phyloP scores from a whole-genome alignment of 1,140 invertebrate species.

The Drosophila melanica region DNA sequence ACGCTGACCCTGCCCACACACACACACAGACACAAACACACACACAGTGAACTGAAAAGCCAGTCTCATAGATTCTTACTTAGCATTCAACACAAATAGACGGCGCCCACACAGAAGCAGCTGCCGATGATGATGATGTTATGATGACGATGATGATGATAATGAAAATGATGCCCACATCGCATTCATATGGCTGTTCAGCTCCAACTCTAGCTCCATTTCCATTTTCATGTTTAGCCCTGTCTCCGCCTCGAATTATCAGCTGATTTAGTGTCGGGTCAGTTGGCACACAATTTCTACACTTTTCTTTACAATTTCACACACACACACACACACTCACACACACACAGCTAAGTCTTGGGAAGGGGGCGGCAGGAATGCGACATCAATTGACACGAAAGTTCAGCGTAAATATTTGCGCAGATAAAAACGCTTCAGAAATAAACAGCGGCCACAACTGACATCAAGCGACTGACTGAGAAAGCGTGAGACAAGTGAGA shows the following conservation, averaged over 20 bases:
- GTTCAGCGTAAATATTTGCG: constrained; percentile 80
- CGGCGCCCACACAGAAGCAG: constrained; percentile 50
- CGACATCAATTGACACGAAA: constrained; percentile 81
- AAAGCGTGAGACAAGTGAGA: constrained; percentile 25
- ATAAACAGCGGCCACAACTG: constrained; percentile 30
- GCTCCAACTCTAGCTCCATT: constrained; percentile 1
- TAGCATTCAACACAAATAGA: constrained; percentile 50
- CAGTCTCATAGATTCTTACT: constrained; percentile 35
- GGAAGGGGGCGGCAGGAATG: constrained; percentile 50
- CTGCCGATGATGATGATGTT: constrained; percentile 6
- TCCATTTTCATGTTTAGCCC: neutral
- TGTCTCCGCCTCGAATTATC: constrained; percentile 54
- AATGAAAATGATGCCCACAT: constrained; percentile 17
- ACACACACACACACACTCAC: constrained; percentile 29
- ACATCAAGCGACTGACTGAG: constrained; percentile 1
- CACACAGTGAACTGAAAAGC: constrained; percentile 1
- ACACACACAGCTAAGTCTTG: too few relatives aligned
- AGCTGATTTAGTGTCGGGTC: constrained; percentile 77
- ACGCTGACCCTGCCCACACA: constrained; percentile 40
- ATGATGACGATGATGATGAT: constrained; percentile 1
- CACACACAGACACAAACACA: constrained; percentile 4
- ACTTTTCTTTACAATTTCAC: constrained; percentile 79
- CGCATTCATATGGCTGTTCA: constrained; percentile 2
- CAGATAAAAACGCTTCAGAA: constrained; percentile 65
- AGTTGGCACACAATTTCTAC: constrained; percentile 74